phyloP scores from a whole-genome alignment of 1,140 invertebrate species.

The Drosophila varians region DNA sequence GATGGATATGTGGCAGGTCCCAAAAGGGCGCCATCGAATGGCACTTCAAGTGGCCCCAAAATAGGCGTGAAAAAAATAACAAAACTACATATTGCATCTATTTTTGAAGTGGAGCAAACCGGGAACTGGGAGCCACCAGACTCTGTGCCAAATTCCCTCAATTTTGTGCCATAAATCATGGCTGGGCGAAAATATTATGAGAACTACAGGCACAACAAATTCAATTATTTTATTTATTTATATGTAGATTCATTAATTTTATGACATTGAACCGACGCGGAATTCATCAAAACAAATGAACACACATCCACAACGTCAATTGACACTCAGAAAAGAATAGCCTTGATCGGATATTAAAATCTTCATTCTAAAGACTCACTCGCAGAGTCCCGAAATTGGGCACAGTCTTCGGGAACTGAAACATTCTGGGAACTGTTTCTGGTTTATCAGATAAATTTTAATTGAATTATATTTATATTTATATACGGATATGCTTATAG shows the following conservation, averaged over 20 bases:
- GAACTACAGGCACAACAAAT: constrained; percentile 31
- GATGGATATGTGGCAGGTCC: constrained; percentile 54
- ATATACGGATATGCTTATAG: not conserved
- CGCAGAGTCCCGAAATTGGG: constrained; percentile 18
- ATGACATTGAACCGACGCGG: constrained; percentile 13
- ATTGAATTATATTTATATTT: constrained; percentile 17
- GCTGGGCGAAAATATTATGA: constrained; percentile 24
- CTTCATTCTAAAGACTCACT: constrained; percentile 30
- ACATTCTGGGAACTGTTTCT: constrained; percentile 21
- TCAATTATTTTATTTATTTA: constrained; percentile 19
- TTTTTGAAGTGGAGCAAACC: constrained; percentile 49
- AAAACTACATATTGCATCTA: constrained; percentile 6
- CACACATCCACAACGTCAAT: constrained; percentile 21
- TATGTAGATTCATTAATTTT: constrained; percentile 23
- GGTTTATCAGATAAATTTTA: constrained; percentile 12
- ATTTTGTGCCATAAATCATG: constrained; percentile 3
- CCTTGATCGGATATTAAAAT: constrained; percentile 34
- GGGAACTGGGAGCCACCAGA: constrained; percentile 35
- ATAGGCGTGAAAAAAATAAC: not conserved
- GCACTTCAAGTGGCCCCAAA: constrained; percentile 2
- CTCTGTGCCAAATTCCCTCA: constrained; percentile 44
- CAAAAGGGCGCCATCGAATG: constrained; percentile 20
- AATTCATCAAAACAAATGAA: constrained; percentile 43
- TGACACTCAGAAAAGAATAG: constrained; percentile 14
- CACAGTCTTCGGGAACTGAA: constrained; percentile 25